Conservation (phyloP, 2,888 invertebrate genomes). For the Steinernema scapterisci region DNA sequence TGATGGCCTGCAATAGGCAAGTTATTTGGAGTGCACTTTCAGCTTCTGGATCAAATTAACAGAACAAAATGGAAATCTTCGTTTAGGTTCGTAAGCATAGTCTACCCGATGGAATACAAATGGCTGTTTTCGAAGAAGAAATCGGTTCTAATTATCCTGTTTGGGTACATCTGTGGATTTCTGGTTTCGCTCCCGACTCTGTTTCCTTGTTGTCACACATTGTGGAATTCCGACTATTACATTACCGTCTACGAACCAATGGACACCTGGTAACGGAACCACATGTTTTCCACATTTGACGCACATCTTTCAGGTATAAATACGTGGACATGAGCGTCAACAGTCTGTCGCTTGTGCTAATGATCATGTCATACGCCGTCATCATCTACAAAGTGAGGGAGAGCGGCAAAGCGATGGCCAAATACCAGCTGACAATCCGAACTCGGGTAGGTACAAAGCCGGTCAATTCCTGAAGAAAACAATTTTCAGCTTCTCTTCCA, state of each 20-base stretch:
- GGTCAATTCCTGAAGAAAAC: not conserved
- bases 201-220: slow-evolving; percentile 62
- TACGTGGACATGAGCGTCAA: slow-evolving; percentile 64
- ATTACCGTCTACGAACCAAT: slow-evolving; percentile 56
- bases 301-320: slow-evolving; percentile 50
- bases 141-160: slow-evolving; percentile 34
- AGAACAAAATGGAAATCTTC: not conserved
- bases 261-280: slow-evolving; percentile 50
- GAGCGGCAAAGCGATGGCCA: slow-evolving; percentile 61
- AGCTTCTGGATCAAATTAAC: no score
- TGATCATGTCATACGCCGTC: slow-evolving; percentile 64
- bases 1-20: slow-evolving; percentile 64
- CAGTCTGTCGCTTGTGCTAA: slow-evolving; percentile 54
- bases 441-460: slow-evolving; percentile 46
- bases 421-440: slow-evolving; percentile 59
- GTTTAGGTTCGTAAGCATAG: slow-evolving; percentile 63
- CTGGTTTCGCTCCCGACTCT: slow-evolving; percentile 60
- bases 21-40: not conserved
- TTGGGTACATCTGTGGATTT: slow-evolving; percentile 47
- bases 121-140: slow-evolving; percentile 52
- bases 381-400: slow-evolving; percentile 63
- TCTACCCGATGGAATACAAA: slow-evolving; percentile 65
- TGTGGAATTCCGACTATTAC: slow-evolving; percentile 57
- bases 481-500: slow-evolving; percentile 38
- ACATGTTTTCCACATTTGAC: slow-evolving; percentile 5